phyloP scores from a whole-genome alignment of 1,140 invertebrate species.

The Maconellicoccus hirsutus region DNA sequence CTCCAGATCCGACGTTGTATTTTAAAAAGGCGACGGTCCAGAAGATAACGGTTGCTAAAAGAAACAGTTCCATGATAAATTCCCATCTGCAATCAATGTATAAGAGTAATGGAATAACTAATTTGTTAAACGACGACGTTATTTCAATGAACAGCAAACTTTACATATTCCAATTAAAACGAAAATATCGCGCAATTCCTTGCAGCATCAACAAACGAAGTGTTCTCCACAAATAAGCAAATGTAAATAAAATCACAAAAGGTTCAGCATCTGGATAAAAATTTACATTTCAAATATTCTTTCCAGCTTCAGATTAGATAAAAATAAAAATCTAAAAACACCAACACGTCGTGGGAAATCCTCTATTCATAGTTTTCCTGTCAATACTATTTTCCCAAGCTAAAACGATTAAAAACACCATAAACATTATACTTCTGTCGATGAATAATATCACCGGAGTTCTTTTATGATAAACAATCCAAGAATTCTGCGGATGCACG shows the following conservation, averaged over 20 bases:
- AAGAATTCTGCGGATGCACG: neutral
- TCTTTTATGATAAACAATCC: neutral
- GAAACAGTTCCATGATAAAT: neutral
- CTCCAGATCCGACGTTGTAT: neutral
- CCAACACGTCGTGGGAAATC: neutral
- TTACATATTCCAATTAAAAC: conserved; percentile 23
- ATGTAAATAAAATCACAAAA: neutral
- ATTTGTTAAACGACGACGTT: no score
- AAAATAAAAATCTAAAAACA: neutral
- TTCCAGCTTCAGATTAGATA: no score
- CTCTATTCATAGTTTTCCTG: neutral
- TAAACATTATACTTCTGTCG: neutral
- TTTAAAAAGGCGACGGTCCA: conserved; percentile 36
- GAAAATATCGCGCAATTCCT: conserved; percentile 2
- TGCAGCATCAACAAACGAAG: neutral
- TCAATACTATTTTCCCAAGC: neutral
- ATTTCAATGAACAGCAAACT: neutral
- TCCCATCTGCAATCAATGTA: neutral
- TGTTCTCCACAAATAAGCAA: neutral
- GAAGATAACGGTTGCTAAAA: conserved; percentile 37
- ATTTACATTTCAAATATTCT: no score
- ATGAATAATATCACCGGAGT: neutral
- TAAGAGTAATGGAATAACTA: neutral
- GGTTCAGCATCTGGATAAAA: neutral
- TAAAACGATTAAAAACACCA: neutral